Conservation (phyloP, 1,140 invertebrate species). For the Geopemphigus sp. region DNA sequence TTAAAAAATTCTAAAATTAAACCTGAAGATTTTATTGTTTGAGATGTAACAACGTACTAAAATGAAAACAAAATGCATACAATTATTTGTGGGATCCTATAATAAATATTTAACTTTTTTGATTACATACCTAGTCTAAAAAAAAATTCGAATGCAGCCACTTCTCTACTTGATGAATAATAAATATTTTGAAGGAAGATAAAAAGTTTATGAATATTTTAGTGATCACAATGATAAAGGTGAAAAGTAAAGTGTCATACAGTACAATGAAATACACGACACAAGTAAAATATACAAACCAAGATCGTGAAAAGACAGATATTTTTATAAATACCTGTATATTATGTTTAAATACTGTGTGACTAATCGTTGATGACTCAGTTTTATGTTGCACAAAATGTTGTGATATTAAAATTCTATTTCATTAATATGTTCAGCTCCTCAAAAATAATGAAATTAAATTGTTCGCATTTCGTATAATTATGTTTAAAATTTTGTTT, state of each 20-base stretch:
- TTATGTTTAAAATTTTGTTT: no score
- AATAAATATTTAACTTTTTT: no score
- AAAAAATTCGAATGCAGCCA: background rate
- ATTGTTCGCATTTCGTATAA: no score
- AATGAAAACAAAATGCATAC: background rate
- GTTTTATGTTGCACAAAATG: no score
- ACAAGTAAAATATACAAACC: background rate
- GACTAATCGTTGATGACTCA: background rate
- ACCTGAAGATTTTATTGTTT: no score
- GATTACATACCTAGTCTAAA: no score
- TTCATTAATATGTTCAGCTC: no score
- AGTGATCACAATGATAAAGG: background rate
- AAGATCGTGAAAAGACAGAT: background rate
- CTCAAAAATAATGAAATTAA: no score
- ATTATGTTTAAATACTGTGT: background rate
- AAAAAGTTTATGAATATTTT: conserved; percentile 4
- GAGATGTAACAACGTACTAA: no score
- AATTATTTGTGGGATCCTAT: background rate
- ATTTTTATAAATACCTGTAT: background rate
- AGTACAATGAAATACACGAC: background rate
- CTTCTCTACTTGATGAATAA: conserved; percentile 5
- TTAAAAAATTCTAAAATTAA: no score
- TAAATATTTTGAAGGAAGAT: background rate
- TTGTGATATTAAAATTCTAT: no score
- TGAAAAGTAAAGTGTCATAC: background rate